phyloP scores from a whole-genome alignment of 2,113 vertebrate species.

The Malurus cyaneus region DNA sequence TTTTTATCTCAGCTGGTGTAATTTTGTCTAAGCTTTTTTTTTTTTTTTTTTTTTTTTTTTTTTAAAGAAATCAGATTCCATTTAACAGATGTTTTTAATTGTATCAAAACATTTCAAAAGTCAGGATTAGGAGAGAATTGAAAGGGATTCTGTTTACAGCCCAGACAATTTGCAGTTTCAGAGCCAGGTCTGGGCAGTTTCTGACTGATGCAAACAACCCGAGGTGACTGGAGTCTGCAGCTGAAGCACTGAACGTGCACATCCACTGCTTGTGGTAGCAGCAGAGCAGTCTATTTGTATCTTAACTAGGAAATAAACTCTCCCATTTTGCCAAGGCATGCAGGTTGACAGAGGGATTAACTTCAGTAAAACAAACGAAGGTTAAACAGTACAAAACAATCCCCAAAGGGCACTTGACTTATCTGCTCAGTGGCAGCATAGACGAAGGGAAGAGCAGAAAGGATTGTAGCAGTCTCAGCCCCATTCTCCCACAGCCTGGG shows the following conservation, averaged over 20 bases:
- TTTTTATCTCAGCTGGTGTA: not conserved
- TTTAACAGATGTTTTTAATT: not conserved
- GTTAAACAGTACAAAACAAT: not conserved
- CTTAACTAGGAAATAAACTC: not conserved
- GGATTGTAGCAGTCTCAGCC: not conserved
- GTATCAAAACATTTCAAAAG: not conserved
- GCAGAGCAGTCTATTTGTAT: accelerated
- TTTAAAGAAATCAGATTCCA: not conserved
- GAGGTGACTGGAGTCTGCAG: not conserved
- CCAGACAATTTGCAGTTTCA: not conserved
- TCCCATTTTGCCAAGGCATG: not conserved
- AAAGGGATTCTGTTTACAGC: not conserved
- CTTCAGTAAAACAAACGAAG: not conserved
- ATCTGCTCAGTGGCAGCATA: not conserved
- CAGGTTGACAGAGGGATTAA: not conserved
- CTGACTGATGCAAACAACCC: not conserved
- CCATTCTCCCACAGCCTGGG: not conserved
- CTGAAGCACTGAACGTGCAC: not conserved
- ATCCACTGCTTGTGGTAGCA: accelerated
- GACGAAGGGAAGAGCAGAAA: not conserved
- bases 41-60: too few relatives aligned
- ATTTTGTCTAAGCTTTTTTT: not conserved
- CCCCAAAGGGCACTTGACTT: not conserved
- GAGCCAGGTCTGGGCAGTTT: not conserved
- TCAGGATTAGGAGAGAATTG: not conserved